Percentiles rank a stretch among this genome's conserved stretches.
phyloP scores from a whole-genome alignment of 2,888 invertebrate genomes.

The Synergus gifuensis region DNA sequence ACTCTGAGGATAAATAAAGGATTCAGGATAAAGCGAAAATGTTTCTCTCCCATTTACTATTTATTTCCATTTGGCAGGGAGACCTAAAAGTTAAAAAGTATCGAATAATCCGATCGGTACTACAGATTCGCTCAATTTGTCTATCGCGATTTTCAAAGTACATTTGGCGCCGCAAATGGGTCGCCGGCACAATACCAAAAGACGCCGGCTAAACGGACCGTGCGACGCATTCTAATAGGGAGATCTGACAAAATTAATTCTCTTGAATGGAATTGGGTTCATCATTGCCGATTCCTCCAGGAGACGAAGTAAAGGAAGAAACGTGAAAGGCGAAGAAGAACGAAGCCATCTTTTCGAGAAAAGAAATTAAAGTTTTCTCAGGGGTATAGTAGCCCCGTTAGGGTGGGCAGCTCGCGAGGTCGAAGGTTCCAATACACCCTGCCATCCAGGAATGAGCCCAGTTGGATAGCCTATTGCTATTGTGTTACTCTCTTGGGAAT shows the following conservation, averaged over 20 bases:
- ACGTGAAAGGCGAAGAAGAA: slow-evolving; percentile 47
- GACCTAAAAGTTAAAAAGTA: background rate
- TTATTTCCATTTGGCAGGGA: background rate
- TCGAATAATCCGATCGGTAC: background rate
- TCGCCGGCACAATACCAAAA: slow-evolving; percentile 51
- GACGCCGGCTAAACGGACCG: slow-evolving; percentile 55
- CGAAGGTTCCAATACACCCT: slow-evolving; percentile 55
- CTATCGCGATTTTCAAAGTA: background rate
- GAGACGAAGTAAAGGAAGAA: slow-evolving; percentile 25
- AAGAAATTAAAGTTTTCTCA: slow-evolving; percentile 74
- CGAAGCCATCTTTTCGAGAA: slow-evolving; percentile 70
- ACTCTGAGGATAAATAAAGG: no score
- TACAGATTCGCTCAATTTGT: background rate
- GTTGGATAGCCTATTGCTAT: slow-evolving; percentile 69
- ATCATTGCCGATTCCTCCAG: slow-evolving; percentile 19
- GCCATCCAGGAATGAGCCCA: slow-evolving; percentile 51
- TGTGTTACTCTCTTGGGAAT: slow-evolving; percentile 64
- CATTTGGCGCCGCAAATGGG: background rate
- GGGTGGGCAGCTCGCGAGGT: slow-evolving; percentile 61
- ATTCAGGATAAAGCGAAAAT: background rate
- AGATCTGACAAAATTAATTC: slow-evolving; percentile 63
- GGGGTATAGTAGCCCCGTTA: slow-evolving; percentile 64
- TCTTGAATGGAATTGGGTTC: slow-evolving; percentile 46
- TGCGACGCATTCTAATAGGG: slow-evolving; percentile 54
- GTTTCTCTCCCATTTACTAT: background rate